A percentile compares a stretch with the other conserved stretches of the same genome.
Evolutionary conservation across 2,113 vertebrate genomes (phyloP).

Genomic region (Ceyx melanurus): DNA sequence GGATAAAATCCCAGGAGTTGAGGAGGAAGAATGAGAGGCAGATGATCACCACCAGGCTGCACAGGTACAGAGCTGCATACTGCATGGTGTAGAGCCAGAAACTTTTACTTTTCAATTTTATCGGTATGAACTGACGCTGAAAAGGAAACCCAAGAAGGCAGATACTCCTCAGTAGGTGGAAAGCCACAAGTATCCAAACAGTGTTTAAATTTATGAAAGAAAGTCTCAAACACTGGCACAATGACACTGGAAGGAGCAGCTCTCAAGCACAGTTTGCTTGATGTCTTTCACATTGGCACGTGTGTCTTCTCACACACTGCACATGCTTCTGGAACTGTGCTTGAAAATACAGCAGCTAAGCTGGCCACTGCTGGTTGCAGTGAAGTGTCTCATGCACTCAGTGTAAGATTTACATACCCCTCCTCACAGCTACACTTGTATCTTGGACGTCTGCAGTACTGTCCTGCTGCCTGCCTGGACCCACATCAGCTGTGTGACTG

Average conservation of each 20-base stretch:
- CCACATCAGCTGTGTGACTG: accelerated
- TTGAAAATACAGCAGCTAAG: not conserved
- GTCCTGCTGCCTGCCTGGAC: not conserved
- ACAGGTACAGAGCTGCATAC: slow-evolving; percentile 88
- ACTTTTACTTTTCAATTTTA: slow-evolving; percentile 82
- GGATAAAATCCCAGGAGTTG: slow-evolving; percentile 95
- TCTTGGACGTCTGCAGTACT: not conserved
- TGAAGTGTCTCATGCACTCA: accelerated
- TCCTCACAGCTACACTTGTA: not conserved
- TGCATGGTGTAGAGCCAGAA: slow-evolving; percentile 91
- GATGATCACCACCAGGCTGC: slow-evolving; percentile 87
- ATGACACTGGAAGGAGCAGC: not conserved
- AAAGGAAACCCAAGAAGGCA: slow-evolving; percentile 13
- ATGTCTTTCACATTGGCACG: not conserved
- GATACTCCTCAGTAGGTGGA: not conserved
- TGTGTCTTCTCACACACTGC: not conserved
- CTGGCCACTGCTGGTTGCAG: not conserved
- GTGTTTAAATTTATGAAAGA: not conserved
- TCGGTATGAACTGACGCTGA: slow-evolving; percentile 89
- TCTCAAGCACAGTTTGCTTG: not conserved
- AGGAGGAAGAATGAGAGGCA: slow-evolving; percentile 97
- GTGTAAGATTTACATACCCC: not conserved
- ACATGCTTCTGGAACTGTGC: not conserved
- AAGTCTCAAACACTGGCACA: not conserved
- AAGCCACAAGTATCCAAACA: not conserved